Base-by-base conservation (phyloP, 2,113 vertebrate genomes). In the Pardalotus punctatus region DNA sequence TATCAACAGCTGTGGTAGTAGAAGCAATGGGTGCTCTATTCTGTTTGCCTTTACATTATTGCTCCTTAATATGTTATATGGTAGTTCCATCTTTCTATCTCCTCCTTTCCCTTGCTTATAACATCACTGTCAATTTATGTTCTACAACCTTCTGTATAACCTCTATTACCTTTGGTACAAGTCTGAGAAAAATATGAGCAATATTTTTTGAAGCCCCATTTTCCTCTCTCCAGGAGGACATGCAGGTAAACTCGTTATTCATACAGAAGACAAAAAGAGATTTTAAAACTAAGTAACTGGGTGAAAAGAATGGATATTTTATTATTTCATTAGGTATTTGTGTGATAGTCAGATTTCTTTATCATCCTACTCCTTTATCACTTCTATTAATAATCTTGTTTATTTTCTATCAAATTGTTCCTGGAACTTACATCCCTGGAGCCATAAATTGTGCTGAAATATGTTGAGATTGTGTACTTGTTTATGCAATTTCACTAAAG, bases 401-500 rank as follows among this genome's bases (percentile, higher is more conserved):
- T 92, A 66, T 80, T 95, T 77, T 84, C 76, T 77, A 42, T 90
- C 78, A 81, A 79, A 47, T 81, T 90, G 40, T 93, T 94, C 43
- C 74, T 85, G 64, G 73, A 96, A 97, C 43, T 92, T 77, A 74
- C 53, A 69, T 87, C 82, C 83, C 82, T 42, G 36, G 69, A 95
- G 90, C 65, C 65, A 86, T 83, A 95, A 94, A 94, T 88, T 90
- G 82, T 79, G 48, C 85, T 81, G 81, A 83, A 93, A 92, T 72
- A 74, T n/a, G 64, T 88, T 81, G 93, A 94, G 80, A 72, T 38
- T 69, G 25, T 91, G 69, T 83, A 69, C 54, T 72, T 93, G 88
- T 58, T 92, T 74, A 77, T 77, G 70, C 62, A 84, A 43, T 86
- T 94, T 78, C 25, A 50, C 70, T 92, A 66, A 84, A 91, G 67